Evolutionary conservation across 2,888 invertebrate genomes (phyloP), one percentile per base, ranked within the genome.

Genomic region (Lingula anatina): DNA sequence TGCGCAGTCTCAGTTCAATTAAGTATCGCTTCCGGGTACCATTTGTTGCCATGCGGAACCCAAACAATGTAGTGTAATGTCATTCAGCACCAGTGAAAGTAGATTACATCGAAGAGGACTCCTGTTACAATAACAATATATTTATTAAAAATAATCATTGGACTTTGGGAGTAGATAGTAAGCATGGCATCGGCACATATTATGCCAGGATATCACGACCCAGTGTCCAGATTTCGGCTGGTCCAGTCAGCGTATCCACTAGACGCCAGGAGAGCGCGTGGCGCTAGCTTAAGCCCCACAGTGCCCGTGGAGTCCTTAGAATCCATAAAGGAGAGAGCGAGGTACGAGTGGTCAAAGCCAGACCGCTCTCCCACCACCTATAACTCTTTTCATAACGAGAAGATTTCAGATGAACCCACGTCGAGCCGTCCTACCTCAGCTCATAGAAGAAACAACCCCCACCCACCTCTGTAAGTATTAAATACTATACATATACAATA

Each of bases 131-230:
- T n/a, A n/a, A n/a, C n/a, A n/a, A n/a, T n/a, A n/a, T n/a, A n/a
- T n/a, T n/a, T n/a, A n/a, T n/a, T n/a, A 36, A 39, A 20, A 21
- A 9, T 15, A 25, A 23, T 5, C 20, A 9, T 25, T 40, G n/a
- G 15, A 40, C 3, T 18, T 40, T 40, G 21, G 12, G 18, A 15
- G 12, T n/a, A 15, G 9, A 38, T 1, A 23, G 24, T 42, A 27
- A 49, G 26, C 38, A 70, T 71, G 70, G 60, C 70, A 3, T 68
- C 70, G 2, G 68, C 66, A 21, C 69, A 69, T 51, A 61, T 65
- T 48, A 51, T 65, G 50, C 70, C 71, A 2, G 70, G 70, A 4
- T 71, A 64, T 57, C 67, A 65, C 23, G 56, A 64, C 26, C 65
- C 66, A 15, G 64, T 69, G 18, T 56, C 66, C 25, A 53, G 56